Conservation (phyloP, 2,113 vertebrate genomes). For the Saccopteryx leptura region DNA sequence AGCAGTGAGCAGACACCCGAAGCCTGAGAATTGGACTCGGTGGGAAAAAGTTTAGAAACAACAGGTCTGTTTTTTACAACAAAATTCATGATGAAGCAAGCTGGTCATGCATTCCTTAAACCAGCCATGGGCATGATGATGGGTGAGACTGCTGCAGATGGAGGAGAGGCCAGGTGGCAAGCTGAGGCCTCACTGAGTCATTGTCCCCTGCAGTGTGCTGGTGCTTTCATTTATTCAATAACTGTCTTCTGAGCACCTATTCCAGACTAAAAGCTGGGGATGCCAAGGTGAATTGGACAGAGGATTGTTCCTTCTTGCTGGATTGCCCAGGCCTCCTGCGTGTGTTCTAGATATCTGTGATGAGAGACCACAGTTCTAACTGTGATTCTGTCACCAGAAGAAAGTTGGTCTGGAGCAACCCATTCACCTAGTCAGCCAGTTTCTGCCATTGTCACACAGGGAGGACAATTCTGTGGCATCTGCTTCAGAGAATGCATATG, state of each 20-base stretch:
- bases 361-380: not conserved
- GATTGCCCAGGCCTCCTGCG: not conserved
- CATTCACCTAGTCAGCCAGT: not conserved
- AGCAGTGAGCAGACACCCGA: not conserved
- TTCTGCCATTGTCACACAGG: not conserved
- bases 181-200: rapidly evolving
- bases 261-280: not conserved
- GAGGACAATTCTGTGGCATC: not conserved
- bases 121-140: not conserved
- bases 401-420: not conserved
- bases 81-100: not conserved
- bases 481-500: not conserved
- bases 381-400: not conserved
- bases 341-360: not conserved
- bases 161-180: not conserved
- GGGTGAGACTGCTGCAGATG: not conserved
- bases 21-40: not conserved
- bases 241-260: not conserved
- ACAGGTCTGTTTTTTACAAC: not conserved
- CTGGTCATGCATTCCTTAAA: not conserved
- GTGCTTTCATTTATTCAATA: not conserved
- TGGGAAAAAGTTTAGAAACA: not conserved
- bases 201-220: not conserved
- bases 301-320: not conserved
- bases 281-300: not conserved